phyloP scores from a whole-genome alignment of 1,140 invertebrate genomes.

The Drosophila albomicans region DNA sequence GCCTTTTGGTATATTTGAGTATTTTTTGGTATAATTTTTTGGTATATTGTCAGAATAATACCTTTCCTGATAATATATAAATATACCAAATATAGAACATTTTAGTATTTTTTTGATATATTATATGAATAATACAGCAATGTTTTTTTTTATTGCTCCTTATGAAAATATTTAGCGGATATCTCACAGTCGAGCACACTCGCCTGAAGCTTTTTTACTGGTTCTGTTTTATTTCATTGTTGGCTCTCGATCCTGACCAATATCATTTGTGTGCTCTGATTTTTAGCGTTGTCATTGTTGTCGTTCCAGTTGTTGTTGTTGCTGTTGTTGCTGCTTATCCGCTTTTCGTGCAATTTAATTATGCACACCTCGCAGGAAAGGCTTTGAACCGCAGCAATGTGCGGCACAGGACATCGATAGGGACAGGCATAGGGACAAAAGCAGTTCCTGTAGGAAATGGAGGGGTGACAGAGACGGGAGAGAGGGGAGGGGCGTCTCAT shows the following conservation, averaged over 20 bases:
- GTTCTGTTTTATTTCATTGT: not conserved
- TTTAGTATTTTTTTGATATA: too few species aligned
- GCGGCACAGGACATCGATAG: slow-evolving; percentile 16
- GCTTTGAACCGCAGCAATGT: slow-evolving; percentile 18
- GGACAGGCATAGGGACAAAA: not conserved
- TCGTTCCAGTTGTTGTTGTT: slow-evolving; percentile 3
- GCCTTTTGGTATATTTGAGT: too few species aligned
- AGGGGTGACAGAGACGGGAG: not conserved
- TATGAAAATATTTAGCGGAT: too few species aligned
- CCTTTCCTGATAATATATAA: too few species aligned
- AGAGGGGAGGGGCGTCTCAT: slow-evolving; percentile 7
- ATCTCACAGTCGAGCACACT: too few species aligned
- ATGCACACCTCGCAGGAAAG: slow-evolving; percentile 22
- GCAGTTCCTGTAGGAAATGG: not conserved
- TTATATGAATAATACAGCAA: too few species aligned
- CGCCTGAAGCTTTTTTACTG: too few species aligned
- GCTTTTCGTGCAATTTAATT: slow-evolving; percentile 61
- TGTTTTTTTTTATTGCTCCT: not conserved
- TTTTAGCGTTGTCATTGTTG: slow-evolving; percentile 31
- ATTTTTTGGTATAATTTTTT: too few species aligned
- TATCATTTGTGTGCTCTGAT: slow-evolving; percentile 59
- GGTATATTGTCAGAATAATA: too few species aligned
- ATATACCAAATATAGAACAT: too few species aligned
- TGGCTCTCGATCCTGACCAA: slow-evolving; percentile 33
- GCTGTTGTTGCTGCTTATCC: slow-evolving; percentile 42